Base-by-base conservation (phyloP, 2,113 vertebrate genomes). In the Puntigrus tetrazona region DNA sequence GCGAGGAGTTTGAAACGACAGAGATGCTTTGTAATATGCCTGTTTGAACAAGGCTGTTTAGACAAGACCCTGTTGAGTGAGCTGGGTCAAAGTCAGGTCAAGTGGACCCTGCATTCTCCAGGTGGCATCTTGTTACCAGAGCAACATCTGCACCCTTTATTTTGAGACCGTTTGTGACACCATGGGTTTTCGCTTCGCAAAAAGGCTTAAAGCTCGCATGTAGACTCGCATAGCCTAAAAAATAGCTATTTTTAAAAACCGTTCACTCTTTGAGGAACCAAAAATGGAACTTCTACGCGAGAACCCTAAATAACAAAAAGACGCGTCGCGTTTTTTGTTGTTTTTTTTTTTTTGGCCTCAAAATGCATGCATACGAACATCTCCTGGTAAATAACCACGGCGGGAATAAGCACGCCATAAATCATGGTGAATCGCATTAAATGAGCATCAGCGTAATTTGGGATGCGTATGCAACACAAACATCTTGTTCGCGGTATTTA, bases 1-100 rank as follows among this genome's bases (percentile, higher is more conserved):
- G 72, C 65, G 78, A 81, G 75, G 78, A 78, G 55, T 63, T 81
- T 52, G 29, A 72, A 69, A 82, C 81, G 87, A 88, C 87, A 84
- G 85, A 84, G 86, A 85, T 85, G 83, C 82, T 88, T 86, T 88
- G 78, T 87, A 84, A 87, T 84, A 83, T n/a, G 74, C 1, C 65
- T 87, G 81, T 89, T 89, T 89, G 84, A 81, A 86, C 84, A 87
- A 86, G 86, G 75, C 88, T 87, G 81, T 87, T 89, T 89, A 86
- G 88, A 84, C 81, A 89, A 82, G 84, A 78, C 84, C 76, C n/a
- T 78, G 74, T 75, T 89, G 86, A 87, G 81, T 82, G 86, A 89
- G 25, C 36, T 25, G 45, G 87, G 88, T 87, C 88, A 88, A 88
- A 79, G 86, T 80, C 86, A 84, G 87, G 86, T 88, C 87, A 89